Base-by-base conservation (phyloP, 2,888 invertebrate genomes). In the Neoaliturus tenellus region DNA sequence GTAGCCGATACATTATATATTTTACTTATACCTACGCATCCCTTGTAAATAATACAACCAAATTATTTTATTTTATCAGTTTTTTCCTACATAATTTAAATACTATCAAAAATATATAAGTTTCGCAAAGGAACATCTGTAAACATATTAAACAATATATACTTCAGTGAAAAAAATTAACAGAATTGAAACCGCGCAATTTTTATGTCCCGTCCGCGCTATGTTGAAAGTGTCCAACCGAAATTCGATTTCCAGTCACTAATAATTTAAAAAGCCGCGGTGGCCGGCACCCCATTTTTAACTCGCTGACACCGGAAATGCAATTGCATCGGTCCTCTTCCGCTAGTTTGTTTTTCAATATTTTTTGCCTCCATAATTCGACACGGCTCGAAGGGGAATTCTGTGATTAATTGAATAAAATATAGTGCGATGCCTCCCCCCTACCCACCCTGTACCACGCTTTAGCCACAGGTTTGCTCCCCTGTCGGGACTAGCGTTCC, bases 321-420 rank as follows among this genome's bases (percentile, higher is more conserved):
- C 62, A 62, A 62, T 62, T 62, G 62, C 20, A 20, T 5, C 8
- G 12, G 62, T 6, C 31, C 62, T 28, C 62, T 62, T 12, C 62
- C 28, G 62, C 62, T 69, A 69, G 69, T 69, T 69, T 69, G 39
- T 69, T 69, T 69, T 69, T 69, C 39, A 39, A 75, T 75, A 75
- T 75, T 44, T 75, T 75, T 75, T 48, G n/a, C 35, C 39, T 71
- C 23, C 75, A 44, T 75, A 75, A 75, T 75, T 75, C 28, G 75
- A 75, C 48, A 48, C 75, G 48, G 28, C 28, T 25, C 75, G 14
- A 48, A 28, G n/a, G 75, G 75, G 75, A 75, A 17, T 75, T 75
- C 48, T 35, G 4, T 48, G 41, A 75, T 75, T 75, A 75, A 75
- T 75, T 41, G 20, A 75, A 75, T 75, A 75, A 44, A 75, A 75